Evolutionary conservation across 2,888 invertebrate species (phyloP).

Genomic region (Drosophila greeni): DNA sequence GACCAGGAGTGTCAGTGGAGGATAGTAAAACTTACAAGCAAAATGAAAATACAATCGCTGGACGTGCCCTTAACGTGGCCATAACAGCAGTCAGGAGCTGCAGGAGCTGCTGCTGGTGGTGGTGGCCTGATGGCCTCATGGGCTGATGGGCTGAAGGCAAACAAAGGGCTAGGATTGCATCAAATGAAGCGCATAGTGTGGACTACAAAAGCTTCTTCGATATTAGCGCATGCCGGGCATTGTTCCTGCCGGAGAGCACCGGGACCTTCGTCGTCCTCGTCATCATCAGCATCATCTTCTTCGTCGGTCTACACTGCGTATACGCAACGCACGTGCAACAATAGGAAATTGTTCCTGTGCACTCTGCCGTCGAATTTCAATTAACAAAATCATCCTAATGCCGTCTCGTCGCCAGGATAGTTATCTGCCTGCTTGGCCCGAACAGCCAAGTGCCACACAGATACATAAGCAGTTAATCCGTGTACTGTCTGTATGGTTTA

Average conservation of each 20-base stretch:
- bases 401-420: constrained; percentile 11
- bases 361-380: constrained; percentile 54
- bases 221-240: constrained; percentile 37
- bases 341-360: constrained; percentile 47
- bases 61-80: constrained; percentile 37
- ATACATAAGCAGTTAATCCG: constrained; percentile 16
- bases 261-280: constrained; percentile 19
- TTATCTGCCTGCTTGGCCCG: constrained; percentile 12
- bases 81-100: constrained; percentile 19
- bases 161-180: constrained; percentile 60
- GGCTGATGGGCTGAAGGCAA: constrained; percentile 32
- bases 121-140: constrained; percentile 1
- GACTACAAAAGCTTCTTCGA: constrained; percentile 38
- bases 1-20: constrained; percentile 15
- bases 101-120: constrained; percentile 1
- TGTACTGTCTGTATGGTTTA: constrained; percentile 5
- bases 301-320: constrained; percentile 35
- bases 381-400: constrained; percentile 53
- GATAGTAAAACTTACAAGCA: constrained; percentile 51
- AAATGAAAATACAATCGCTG: constrained; percentile 52
- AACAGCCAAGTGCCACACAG: constrained; percentile 15
- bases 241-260: constrained; percentile 16
- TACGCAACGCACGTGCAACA: constrained; percentile 47
- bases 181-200: constrained; percentile 59
- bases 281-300: constrained; percentile 45